Conservation (phyloP, 2,797 vertebrate species). For the Bovichtus variegatus region DNA sequence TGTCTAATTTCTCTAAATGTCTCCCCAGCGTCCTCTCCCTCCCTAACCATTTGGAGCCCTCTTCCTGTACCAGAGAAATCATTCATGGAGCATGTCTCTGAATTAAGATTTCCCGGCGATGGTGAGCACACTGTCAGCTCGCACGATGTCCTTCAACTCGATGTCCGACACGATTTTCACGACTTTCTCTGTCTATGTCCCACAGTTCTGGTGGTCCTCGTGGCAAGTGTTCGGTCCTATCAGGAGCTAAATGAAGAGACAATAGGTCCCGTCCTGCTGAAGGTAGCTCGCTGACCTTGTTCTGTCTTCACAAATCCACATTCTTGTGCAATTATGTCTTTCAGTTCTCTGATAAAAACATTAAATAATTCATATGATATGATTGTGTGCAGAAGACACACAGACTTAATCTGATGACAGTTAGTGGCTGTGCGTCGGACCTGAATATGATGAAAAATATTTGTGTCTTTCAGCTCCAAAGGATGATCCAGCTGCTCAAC, state of each 20-base stretch:
- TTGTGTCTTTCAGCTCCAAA: conserved; percentile 59
- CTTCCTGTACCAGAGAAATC: no score
- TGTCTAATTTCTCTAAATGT: neutral
- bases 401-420: neutral
- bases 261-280: accelerated
- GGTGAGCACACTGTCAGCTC: conserved; percentile 3
- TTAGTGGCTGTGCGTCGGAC: neutral
- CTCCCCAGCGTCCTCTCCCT: neutral
- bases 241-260: conserved; percentile 22
- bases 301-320: neutral
- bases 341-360: neutral
- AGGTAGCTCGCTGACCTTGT: conserved; percentile 34
- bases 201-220: conserved; percentile 54
- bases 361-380: neutral
- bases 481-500: neutral
- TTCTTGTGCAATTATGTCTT: neutral
- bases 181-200: neutral
- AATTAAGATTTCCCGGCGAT: neutral
- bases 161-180: neutral
- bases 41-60: no score
- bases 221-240: conserved; percentile 23
- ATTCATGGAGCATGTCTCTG: no score
- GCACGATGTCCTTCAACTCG: neutral
- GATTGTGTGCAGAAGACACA: neutral
- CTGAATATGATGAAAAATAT: neutral